Evolutionary conservation across 2,113 vertebrate species (phyloP), one percentile per base, ranked within the genome.

Genomic region (Antechinus stuartii): DNA sequence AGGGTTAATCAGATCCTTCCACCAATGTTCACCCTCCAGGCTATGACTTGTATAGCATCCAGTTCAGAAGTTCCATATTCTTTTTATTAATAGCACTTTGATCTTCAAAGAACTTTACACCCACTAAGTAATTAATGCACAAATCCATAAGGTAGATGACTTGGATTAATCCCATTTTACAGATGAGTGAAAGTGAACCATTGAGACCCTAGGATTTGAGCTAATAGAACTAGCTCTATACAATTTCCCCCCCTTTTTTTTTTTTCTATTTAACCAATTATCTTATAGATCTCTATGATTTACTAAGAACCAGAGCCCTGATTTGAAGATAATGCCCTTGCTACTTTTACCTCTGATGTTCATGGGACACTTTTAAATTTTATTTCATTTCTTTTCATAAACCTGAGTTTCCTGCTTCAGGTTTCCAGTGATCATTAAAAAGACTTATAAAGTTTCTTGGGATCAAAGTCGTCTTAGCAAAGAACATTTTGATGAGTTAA

Each of bases 341-440:
- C 91, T 92, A 93, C 92, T 93, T 95, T 96, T 93, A 89, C 90
- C 96, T 96, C 61, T 92, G 94, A 95, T 56, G 94, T 91, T 54
- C 46, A 95, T 92, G 68, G 27, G 52, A 47, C 95, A 94, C 68
- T 47, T 97, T 92, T 57, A 46, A 35, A 90, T 91, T 96, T 94
- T 27, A 92, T 90, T 96, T 94, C 27, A 92, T 91, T 93, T 96
- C 55, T 96, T 92, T 89, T 94, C 95, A 93, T 91, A 96, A 91
- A 56, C 46, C 46, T 90, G 47, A 91, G 91, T 25, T 8, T 94
- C 52, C 90, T 92, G 46, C 14, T 93, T 96, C 89, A 91, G 90
- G 54, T 93, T 94, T 96, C 89, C n/a, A 89, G 46, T 55, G 54
- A 94, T 92, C 89, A 94, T 93, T 96, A n/a, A 61, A 94, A 94